These are phyloP conservation scores for Lerema accius DNA, from an alignment of 1,140 invertebrate genomes.

Conservation along the genomic window DNA sequence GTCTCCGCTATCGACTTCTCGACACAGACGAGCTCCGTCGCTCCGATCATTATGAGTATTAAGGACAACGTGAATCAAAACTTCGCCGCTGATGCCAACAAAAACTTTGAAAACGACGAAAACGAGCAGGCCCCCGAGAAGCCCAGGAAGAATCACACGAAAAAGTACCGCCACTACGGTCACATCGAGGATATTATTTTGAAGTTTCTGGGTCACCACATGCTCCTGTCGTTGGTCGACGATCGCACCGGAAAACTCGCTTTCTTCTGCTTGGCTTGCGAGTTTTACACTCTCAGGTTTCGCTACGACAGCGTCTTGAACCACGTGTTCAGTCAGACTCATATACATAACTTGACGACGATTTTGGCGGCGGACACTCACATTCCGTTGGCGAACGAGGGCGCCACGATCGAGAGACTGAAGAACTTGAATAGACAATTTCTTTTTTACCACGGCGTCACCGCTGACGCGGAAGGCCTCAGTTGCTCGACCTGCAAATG, in stretches of 20 bases:
- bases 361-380: slow-evolving; percentile 70
- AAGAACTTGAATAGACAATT: slow-evolving; percentile 70
- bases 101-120: slow-evolving; percentile 72
- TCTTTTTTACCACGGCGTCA: slow-evolving; percentile 56
- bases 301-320: slow-evolving; percentile 73
- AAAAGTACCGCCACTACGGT: slow-evolving; percentile 75
- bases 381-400: slow-evolving; percentile 56
- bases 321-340: slow-evolving; percentile 71
- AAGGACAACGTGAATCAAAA: slow-evolving; percentile 77
- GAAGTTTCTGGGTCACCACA: slow-evolving; percentile 68
- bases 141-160: slow-evolving; percentile 63
- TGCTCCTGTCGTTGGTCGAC: slow-evolving; percentile 67
- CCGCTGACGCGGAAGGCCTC: slow-evolving; percentile 39
- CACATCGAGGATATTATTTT: slow-evolving; percentile 67
- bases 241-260: slow-evolving; percentile 74
- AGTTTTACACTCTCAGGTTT: slow-evolving; percentile 75
- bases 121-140: slow-evolving; percentile 63
- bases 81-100: slow-evolving; percentile 66
- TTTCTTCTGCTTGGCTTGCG: slow-evolving; percentile 74
- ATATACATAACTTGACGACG: slow-evolving; percentile 67
- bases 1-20: slow-evolving; percentile 63
- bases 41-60: slow-evolving; percentile 78
- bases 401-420: slow-evolving; percentile 58
- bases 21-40: slow-evolving; percentile 64
- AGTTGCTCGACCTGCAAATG: slow-evolving; percentile 62